A percentile compares a stretch with the other conserved stretches of the same genome.
These are phyloP conservation scores for Triplophysa bombifrons DNA, from an alignment of 2,797 vertebrate genomes.

Conservation along the genomic window DNA sequence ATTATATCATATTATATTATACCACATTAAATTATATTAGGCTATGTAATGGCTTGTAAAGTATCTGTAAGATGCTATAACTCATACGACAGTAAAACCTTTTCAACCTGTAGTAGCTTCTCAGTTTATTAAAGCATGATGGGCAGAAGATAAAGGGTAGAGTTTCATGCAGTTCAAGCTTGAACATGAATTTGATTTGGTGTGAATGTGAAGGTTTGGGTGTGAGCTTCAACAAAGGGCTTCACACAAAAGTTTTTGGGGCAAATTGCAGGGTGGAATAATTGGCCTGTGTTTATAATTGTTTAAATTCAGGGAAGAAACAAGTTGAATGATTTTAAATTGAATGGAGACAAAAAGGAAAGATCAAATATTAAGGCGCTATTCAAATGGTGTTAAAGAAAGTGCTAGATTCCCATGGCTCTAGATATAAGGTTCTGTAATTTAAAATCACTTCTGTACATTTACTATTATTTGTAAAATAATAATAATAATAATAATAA, in stretches of 20 bases:
- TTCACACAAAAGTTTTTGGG: slow-evolving; percentile 41
- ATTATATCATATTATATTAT: neutral
- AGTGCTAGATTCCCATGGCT: slow-evolving; percentile 15
- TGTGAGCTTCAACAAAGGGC: slow-evolving; percentile 59
- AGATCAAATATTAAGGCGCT: neutral
- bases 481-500: neutral
- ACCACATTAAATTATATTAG: neutral
- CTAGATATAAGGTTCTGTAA: neutral
- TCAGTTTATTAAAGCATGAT: slow-evolving; percentile 32
- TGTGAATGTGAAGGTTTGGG: slow-evolving; percentile 51
- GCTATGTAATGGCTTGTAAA: neutral
- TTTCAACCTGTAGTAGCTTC: slow-evolving; percentile 34
- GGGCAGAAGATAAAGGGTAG: slow-evolving; percentile 26
- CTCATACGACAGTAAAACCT: slow-evolving; percentile 19
- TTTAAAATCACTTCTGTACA: neutral
- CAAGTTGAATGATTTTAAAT: slow-evolving; percentile 11
- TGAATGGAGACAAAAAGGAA: slow-evolving; percentile 13
- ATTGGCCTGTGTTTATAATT: slow-evolving; percentile 36
- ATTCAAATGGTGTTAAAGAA: neutral
- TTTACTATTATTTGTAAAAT: neutral
- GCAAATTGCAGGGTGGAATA: slow-evolving; percentile 62
- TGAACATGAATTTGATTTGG: slow-evolving; percentile 64
- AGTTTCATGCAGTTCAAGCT: slow-evolving; percentile 62
- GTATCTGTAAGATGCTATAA: neutral
- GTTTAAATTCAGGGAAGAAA: slow-evolving; percentile 36